Percentiles rank a stretch among this genome's conserved stretches.
Conservation (phyloP, 2,888 invertebrate species). For the Dicranocentrus wangi region DNA sequence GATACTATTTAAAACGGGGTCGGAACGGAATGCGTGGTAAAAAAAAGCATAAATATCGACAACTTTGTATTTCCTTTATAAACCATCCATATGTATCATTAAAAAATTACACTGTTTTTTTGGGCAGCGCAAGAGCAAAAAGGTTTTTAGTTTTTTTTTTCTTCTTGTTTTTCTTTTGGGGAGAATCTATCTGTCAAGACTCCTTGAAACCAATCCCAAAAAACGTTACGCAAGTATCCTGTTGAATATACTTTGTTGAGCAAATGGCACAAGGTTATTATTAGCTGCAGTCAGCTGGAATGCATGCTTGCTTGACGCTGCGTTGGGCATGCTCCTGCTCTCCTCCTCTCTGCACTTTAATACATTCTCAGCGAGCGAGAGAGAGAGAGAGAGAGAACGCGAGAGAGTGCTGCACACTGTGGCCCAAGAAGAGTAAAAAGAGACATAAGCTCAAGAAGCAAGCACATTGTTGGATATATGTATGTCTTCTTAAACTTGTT, state of each 20-base stretch:
- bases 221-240: conserved; percentile 63
- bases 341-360: background rate
- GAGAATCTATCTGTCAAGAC: conserved; percentile 60
- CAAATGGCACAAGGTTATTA: conserved; percentile 68
- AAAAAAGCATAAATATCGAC: too few relatives aligned
- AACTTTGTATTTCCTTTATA: too few relatives aligned
- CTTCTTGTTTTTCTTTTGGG: background rate
- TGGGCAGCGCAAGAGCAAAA: too few relatives aligned
- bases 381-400: background rate
- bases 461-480: too few relatives aligned
- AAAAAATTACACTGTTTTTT: too few relatives aligned
- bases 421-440: background rate
- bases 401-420: background rate
- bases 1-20: too few relatives aligned
- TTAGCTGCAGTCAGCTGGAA: conserved; percentile 67
- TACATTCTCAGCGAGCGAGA: background rate
- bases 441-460: too few relatives aligned
- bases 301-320: conserved; percentile 45
- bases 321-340: conserved; percentile 21
- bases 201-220: conserved; percentile 66
- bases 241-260: conserved; percentile 64
- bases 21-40: too few relatives aligned
- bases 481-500: too few relatives aligned
- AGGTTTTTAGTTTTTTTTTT: too few relatives aligned
- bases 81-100: too few relatives aligned